These are phyloP conservation scores for Megatriorchis doriae DNA, from an alignment of 2,113 vertebrate genomes.

Conservation along the genomic window DNA sequence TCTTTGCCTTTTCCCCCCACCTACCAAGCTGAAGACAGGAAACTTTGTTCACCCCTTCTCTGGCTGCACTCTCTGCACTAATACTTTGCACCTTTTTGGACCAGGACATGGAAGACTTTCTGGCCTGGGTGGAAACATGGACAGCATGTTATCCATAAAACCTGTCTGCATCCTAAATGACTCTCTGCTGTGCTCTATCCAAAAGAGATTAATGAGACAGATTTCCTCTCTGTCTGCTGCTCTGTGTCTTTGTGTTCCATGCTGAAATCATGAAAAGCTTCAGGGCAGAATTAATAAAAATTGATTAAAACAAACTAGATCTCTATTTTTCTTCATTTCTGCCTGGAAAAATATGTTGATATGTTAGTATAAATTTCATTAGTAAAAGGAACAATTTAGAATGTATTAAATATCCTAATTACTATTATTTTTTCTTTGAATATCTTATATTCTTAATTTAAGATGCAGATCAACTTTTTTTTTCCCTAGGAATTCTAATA, in stretches of 20 bases:
- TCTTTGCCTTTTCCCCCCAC: background rate
- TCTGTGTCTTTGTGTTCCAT: slow-evolving; percentile 2
- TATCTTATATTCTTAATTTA: background rate
- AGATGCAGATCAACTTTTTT: background rate
- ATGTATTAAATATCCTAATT: background rate
- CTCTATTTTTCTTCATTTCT: slow-evolving; percentile 13
- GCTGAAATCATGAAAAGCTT: slow-evolving; percentile 8
- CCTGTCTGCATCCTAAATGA: background rate
- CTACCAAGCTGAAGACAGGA: background rate
- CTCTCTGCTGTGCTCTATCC: background rate
- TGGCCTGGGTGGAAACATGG: background rate
- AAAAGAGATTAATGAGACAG: slow-evolving; percentile 11
- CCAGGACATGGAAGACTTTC: background rate
- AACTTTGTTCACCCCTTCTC: background rate
- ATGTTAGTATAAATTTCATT: background rate
- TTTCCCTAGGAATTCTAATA: background rate
- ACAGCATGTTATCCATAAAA: background rate
- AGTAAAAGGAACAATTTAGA: background rate
- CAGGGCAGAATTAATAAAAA: slow-evolving; percentile 45
- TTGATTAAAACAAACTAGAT: slow-evolving; percentile 20
- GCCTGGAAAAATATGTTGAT: background rate
- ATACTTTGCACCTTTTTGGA: background rate
- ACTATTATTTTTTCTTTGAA: background rate
- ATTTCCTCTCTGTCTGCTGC: slow-evolving; percentile 8
- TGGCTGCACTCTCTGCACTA: background rate